A percentile compares a stretch with the other conserved stretches of the same genome.
These are phyloP conservation scores for Hofmannophila pseudospretella DNA, from an alignment of 2,888 invertebrate species.

Conservation along the genomic window DNA sequence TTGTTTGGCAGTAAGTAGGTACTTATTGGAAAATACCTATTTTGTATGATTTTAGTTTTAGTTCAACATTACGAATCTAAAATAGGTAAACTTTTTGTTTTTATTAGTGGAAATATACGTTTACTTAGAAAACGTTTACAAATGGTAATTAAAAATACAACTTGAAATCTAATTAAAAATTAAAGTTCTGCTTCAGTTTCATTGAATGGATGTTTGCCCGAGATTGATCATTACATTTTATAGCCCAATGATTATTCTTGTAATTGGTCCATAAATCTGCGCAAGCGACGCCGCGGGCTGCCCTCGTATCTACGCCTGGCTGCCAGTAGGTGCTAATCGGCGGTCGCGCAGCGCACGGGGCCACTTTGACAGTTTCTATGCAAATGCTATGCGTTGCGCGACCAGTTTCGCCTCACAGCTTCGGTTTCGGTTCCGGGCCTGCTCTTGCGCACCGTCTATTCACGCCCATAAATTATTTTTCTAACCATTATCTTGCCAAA, in stretches of 20 bases:
- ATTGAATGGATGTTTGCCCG: no score
- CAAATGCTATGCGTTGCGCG: conserved; percentile 71
- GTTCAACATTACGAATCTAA: no score
- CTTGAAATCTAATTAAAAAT: no score
- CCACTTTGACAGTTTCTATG: conserved; percentile 75
- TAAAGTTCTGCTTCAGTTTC: no score
- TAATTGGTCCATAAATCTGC: neutral
- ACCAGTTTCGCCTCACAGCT: conserved; percentile 67
- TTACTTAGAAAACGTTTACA: no score
- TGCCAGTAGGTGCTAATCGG: conserved; percentile 62
- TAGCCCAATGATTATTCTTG: no score
- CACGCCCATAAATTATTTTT: conserved; percentile 55
- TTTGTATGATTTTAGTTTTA: no score
- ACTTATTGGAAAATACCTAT: no score
- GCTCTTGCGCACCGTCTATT: conserved; percentile 53
- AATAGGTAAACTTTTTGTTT: no score
- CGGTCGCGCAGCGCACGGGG: conserved; percentile 48
- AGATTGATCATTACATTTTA: no score
- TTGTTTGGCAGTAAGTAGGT: no score
- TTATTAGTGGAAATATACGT: no score
- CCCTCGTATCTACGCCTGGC: conserved; percentile 7
- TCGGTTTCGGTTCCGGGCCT: conserved; percentile 72
- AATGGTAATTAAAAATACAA: neutral
- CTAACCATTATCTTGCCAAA: conserved; percentile 42
- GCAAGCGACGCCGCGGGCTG: neutral